Base-by-base conservation (phyloP, 2,797 vertebrate species). In the Xiphophorus birchmanni region DNA sequence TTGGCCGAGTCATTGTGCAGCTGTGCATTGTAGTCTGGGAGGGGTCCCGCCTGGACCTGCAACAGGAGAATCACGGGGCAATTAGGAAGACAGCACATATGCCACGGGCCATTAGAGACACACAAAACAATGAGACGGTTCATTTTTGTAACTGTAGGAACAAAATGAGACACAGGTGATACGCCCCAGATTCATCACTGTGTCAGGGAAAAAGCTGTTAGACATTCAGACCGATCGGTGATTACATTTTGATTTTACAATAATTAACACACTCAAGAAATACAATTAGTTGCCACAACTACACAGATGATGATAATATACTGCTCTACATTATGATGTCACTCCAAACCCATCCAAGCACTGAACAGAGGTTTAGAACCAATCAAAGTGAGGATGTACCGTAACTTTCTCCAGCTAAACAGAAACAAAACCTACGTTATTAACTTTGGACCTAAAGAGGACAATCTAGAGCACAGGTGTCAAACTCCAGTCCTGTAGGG, bases 1-100 rank as follows among this genome's bases (percentile, higher is more conserved):
- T 96, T 96, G 89, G 91, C 93, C 21, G 94, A 87, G 84, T 95
- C 95, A 87, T 90, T 94, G 91, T 95, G 94, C 87, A 93, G 92
- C 91, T 94, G 95, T 86, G 94, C 84, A 78, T 93, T 95, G 93
- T 94, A 95, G 81, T 96, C 95, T 89, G 95, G 94, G 92, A 95
- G 94, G 77, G 95, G 94, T 80, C 95, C 96, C 15, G 95, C 90
- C 90, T 95, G 95, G 84, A 95, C 90, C 94, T 95, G 94, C 26
- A 91, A 91, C 65, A 15, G 45, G 84, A 92, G 87, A 91, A 65
- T 81, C 86, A 92, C 13, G 23, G 75, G 82, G 82, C 89, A 82
- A 84, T 92, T 90, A 91, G 69, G 74, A 88, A 50, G 88, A 86
- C 84, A 85, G 69, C 44, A 76, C 84, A 73, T 79, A 82, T 82